A percentile compares a stretch with the other conserved stretches of the same genome.
Conservation (phyloP, 2,797 vertebrate genomes). For the Schizopygopsis malacanthus region DNA sequence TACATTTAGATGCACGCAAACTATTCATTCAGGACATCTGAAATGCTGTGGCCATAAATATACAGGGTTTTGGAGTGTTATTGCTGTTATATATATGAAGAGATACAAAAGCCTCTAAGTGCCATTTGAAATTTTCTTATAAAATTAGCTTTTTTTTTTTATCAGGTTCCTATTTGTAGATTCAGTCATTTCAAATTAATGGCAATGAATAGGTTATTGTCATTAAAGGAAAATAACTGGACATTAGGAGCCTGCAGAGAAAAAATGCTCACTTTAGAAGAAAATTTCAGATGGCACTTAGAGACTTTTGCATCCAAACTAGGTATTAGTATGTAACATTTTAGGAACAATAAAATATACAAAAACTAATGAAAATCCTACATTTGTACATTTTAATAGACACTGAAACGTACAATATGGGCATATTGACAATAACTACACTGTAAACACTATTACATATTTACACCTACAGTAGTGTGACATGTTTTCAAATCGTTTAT, state of each 20-base stretch:
- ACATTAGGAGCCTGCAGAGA: neutral
- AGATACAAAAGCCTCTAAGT: too few relatives aligned
- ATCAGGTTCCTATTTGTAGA: too few relatives aligned
- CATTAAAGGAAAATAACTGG: too few relatives aligned
- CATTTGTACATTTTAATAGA: neutral
- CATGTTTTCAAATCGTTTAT: neutral
- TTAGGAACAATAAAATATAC: neutral
- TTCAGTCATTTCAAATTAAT: too few relatives aligned
- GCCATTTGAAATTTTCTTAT: neutral
- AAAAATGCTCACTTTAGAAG: neutral
- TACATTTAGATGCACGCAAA: constrained; percentile 14
- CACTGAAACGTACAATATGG: neutral
- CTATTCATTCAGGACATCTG: neutral
- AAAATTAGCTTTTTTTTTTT: too few relatives aligned
- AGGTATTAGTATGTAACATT: neutral
- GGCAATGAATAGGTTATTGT: too few relatives aligned
- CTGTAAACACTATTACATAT: neutral
- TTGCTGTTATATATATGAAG: neutral
- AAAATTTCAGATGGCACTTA: neutral
- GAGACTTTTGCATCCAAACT: neutral
- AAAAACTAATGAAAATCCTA: neutral
- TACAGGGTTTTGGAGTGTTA: neutral
- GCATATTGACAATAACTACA: neutral
- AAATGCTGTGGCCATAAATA: neutral
- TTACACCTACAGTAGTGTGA: neutral